Conservation (phyloP, 2,797 vertebrate species). For the Netta rufina region DNA sequence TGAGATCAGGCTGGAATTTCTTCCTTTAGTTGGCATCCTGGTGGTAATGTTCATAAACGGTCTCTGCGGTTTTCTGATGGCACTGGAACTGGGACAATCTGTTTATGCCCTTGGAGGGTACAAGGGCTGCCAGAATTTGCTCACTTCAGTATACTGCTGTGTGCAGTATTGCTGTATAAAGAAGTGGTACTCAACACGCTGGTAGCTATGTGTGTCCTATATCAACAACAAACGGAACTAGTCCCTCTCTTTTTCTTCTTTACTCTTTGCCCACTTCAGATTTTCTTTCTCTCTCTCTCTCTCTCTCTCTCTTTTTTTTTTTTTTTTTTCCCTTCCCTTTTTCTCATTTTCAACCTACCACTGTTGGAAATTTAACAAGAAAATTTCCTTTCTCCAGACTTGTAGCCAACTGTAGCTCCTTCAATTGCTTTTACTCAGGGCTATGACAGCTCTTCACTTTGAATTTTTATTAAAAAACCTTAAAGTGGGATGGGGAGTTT, state of each 20-base stretch:
- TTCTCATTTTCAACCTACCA: background rate
- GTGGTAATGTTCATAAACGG: background rate
- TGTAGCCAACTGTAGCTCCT: background rate
- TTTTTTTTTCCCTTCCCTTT: background rate
- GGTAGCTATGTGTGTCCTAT: background rate
- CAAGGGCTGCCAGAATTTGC: background rate
- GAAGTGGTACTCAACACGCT: background rate
- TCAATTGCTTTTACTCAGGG: constrained; percentile 39
- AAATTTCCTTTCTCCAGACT: constrained; percentile 11
- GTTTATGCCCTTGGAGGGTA: background rate
- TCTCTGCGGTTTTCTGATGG: background rate
- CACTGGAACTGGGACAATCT: background rate
- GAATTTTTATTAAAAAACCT: constrained; percentile 59
- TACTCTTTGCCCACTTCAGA: background rate
- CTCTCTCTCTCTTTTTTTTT: no score
- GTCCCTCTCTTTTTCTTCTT: background rate
- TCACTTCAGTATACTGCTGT: background rate
- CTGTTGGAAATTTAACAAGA: constrained; percentile 22
- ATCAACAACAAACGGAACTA: background rate
- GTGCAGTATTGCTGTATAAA: background rate
- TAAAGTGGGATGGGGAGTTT: constrained; percentile 31
- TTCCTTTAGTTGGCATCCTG: background rate
- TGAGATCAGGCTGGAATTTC: background rate
- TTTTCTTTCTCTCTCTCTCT: rapidly evolving
- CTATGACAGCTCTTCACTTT: constrained; percentile 38